Base-by-base conservation (phyloP, 2,797 vertebrate genomes). In the Gallinago nigripennis region DNA sequence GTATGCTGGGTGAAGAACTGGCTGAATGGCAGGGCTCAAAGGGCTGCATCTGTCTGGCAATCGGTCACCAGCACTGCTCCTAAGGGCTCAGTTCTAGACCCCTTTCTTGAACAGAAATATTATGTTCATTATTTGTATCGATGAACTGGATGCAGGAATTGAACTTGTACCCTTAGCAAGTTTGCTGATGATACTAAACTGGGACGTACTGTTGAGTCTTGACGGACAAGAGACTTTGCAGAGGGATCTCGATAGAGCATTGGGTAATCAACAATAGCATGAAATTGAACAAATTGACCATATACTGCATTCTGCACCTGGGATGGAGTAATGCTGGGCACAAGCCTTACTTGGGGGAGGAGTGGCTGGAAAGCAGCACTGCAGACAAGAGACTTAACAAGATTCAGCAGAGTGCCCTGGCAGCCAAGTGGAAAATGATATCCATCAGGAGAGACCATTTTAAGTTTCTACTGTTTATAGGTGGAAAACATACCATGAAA, bases 261-360 rank as follows among this genome's bases (percentile, higher is more conserved):
- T 72, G 27, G 16, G 27, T 5, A 37, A 27, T 46, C 23, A 18
- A 21, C 50, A 54, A 2, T 28, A 5, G 4, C 37, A 54, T n/a
- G 28, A 54, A 37, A 46, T 1, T 37, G 27, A 72, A 63, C 11
- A 63, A 25, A 50, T 50, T n/a, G 39, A 16, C 7, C 11, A 45
- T 31, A 37, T 27, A 6, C 21, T 2, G 0, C 5, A 37, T 54
- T 64, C 10, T n/a, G 39, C 23, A 11, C 11, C 23, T 64, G 48
- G 23, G 9, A 21, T 0, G 3, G n/a, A 63, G 21, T 46, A 54
- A 63, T 2, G 2, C 17, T 2, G 0, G 39, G 8, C 48, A 53
- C 3, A 35, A 51, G 7, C 33, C 11, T 33, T 15, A 60, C 41
- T 0, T 25, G 31, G 25, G 12, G 9, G 37, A 60, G 46, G 37